Evolutionary conservation across 2,797 vertebrate species (phyloP), one percentile per base, ranked within the genome.

Genomic region (Clarias fuscus): DNA sequence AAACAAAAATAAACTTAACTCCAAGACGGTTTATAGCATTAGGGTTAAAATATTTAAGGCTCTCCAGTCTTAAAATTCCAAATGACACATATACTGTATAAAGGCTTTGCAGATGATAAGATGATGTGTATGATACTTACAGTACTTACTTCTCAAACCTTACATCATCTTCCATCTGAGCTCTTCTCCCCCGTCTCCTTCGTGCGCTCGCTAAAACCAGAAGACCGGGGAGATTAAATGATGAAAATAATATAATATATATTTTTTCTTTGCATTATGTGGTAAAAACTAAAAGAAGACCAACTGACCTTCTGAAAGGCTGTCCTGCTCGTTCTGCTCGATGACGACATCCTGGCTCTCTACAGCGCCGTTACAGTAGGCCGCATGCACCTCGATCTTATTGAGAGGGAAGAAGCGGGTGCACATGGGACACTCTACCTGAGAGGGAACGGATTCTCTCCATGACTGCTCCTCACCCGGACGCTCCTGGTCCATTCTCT

Each of bases 351-450:
- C 87, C 81, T 89, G 27, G 13, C 27, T 88, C 83, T 93, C 92
- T 48, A 64, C 3, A 0, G 82, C 14, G 37, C 96, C 97, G 2
- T 97, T 94, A 90, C 98, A 99, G 94, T 95, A 97, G 79, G 98
- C 98, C 0, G 98, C 97, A 14, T 99, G 98, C 82, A 93, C 81
- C 91, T 98, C 96, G 0, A 99, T 97, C 92, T 95, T 91, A 0
- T 86, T 65, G 0, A 75, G 88, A 0, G 96, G 94, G 88, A 97
- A 99, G 15, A 90, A 88, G 0, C 90, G 92, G 88, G 95, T 96
- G 89, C 98, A 99, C 37, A 99, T 92, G 0, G 98, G 98, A 90
- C 98, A 99, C 2, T 83, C 73, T 13, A 73, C 61, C 48, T 14
- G 85, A 75, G 43, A 86, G 56, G 85, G 58, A 1, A 11, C 59